Base-by-base conservation (phyloP, 1,140 invertebrate genomes). In the Musca vetustissima region DNA sequence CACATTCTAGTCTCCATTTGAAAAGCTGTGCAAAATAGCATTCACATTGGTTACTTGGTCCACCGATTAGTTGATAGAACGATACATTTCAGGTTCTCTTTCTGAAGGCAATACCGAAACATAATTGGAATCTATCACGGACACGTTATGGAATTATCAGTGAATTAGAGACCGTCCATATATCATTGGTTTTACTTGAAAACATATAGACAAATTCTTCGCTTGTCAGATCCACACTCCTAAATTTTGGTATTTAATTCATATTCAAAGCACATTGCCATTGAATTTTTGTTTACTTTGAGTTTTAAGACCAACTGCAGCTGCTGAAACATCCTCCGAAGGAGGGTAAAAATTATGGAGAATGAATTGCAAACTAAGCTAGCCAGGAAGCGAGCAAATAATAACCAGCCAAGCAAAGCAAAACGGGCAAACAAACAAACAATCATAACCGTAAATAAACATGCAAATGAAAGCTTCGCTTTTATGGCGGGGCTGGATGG, bases 381-480 rank as follows among this genome's bases (percentile, higher is more conserved):
- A 22, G 21, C 7, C 49, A 55, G 53, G 19, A 59, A 55, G 53
- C n/a, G n/a, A 52, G 17, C 17, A 52, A 52, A 19, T 14, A 22
- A 55, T 14, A 55, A 24, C 52, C 14, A 55, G 61, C 25, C n/a
- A 28, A n/a, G 24, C n/a, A 21, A 1, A 52, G 49, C 17, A 8
- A 36, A 43, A 19, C 24, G 19, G 28, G 19, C 28, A 43, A 36
- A 36, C 28, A 59, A 32, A 59, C 55, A 61, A 61, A 59, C 55
- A 59, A 59, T 59, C 55, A 59, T 59, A 59, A 61, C 57, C 57
- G 57, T 61, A 61, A 61, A 61, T 61, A 61, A 61, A 61, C 57
- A 61, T 61, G 57, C 19, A 61, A 61, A 61, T 61, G 57, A 43
- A 61, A 13, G 57, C n/a, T n/a, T n/a, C n/a, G n/a, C n/a, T n/a